These are phyloP conservation scores for Automeris io DNA, from an alignment of 2,888 invertebrate species.

Conservation along the genomic window DNA sequence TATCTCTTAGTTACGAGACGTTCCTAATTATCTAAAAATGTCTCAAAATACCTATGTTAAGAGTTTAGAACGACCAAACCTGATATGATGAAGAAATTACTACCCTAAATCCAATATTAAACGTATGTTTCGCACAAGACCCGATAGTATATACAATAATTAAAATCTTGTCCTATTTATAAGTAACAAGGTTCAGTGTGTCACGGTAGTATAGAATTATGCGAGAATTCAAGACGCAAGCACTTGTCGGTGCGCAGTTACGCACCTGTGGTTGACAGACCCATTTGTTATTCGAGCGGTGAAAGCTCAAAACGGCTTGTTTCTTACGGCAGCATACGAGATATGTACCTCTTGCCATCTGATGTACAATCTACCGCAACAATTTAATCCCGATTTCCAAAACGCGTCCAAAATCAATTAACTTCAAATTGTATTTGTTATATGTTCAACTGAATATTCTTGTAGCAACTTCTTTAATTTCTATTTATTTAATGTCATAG, in stretches of 20 bases:
- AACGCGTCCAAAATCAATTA: too few species aligned
- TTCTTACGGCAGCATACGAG: neutral
- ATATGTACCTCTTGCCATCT: constrained; percentile 5
- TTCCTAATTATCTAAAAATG: constrained; percentile 80
- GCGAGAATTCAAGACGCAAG: constrained; percentile 45
- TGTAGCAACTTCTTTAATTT: too few species aligned
- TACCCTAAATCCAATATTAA: constrained; percentile 70
- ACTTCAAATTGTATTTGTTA: too few species aligned
- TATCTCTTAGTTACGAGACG: constrained; percentile 72
- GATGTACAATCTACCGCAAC: neutral
- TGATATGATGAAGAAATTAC: constrained; percentile 76
- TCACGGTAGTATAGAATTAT: constrained; percentile 25
- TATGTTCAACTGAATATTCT: too few species aligned
- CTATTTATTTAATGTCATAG: too few species aligned
- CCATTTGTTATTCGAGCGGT: constrained; percentile 49
- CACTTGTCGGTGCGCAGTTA: constrained; percentile 27
- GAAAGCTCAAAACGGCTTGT: constrained; percentile 26
- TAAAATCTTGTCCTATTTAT: too few species aligned
- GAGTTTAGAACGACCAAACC: constrained; percentile 79
- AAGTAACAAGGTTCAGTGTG: constrained; percentile 9
- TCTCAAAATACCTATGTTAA: constrained; percentile 78
- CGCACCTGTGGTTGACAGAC: constrained; percentile 66
- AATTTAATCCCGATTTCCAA: too few species aligned
- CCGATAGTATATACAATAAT: too few species aligned
- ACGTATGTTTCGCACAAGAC: constrained; percentile 64